Evolutionary conservation across 2,113 vertebrate genomes (phyloP).

Genomic region (Apus apus): DNA sequence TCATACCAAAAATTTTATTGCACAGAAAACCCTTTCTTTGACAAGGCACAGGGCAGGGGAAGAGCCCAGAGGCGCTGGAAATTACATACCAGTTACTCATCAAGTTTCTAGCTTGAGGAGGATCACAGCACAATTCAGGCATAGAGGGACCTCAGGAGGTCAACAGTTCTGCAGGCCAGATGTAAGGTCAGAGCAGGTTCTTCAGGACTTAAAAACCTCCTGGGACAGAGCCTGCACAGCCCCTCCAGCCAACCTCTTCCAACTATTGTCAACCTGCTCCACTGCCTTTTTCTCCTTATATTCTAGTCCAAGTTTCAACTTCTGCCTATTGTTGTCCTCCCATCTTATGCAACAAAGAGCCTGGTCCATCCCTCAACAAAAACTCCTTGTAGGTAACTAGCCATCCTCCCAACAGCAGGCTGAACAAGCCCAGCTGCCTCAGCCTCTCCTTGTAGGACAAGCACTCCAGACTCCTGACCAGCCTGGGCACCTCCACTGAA

Average conservation of each 20-base stretch:
- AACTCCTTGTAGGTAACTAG: neutral
- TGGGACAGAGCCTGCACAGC: neutral
- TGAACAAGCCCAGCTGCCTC: neutral
- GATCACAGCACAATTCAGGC: too few species aligned
- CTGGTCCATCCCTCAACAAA: neutral
- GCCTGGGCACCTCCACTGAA: neutral
- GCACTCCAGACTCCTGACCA: neutral
- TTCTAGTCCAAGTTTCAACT: neutral
- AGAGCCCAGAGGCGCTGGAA: neutral
- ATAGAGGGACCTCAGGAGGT: neutral
- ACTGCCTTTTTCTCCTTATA: neutral
- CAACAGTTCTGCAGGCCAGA: rapidly evolving
- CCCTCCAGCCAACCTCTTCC: neutral
- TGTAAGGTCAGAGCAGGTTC: neutral
- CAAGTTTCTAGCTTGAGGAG: neutral
- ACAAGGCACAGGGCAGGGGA: neutral
- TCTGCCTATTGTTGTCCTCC: neutral
- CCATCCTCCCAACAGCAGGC: neutral
- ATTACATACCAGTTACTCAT: neutral
- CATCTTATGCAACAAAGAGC: neutral
- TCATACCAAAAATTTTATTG: neutral
- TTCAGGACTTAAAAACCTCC: neutral
- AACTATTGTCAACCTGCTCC: neutral
- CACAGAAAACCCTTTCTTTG: neutral
- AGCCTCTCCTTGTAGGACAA: neutral